Percentiles rank a stretch among this genome's conserved stretches.
phyloP scores from a whole-genome alignment of 2,797 vertebrate species.

The Morus bassanus region DNA sequence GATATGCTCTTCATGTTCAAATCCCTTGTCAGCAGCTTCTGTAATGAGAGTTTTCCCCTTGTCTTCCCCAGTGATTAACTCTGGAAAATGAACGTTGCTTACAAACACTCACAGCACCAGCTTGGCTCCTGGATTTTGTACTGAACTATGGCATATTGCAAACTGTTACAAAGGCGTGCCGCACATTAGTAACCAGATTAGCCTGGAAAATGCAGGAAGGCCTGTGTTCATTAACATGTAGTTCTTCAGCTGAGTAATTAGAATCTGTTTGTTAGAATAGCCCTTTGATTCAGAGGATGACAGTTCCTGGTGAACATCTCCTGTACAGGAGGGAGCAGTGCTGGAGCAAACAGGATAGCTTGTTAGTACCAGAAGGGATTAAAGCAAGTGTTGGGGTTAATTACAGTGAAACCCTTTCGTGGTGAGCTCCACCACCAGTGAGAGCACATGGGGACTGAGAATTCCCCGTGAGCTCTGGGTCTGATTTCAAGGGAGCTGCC shows the following conservation, averaged over 20 bases:
- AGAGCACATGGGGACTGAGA: neutral
- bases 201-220: neutral
- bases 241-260: neutral
- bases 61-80: neutral
- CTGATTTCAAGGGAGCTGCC: neutral
- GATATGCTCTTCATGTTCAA: neutral
- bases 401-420: neutral
- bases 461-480: neutral
- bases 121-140: neutral
- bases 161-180: rapidly evolving
- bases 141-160: rapidly evolving
- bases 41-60: neutral
- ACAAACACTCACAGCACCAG: neutral
- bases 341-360: neutral
- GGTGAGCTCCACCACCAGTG: rapidly evolving
- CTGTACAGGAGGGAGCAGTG: neutral
- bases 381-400: neutral
- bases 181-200: neutral
- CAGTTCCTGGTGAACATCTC: neutral
- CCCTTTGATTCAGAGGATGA: neutral
- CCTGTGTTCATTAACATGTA: neutral
- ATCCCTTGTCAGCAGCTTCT: neutral
- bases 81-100: too few relatives aligned
- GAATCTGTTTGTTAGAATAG: neutral
- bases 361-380: neutral